Evolutionary conservation across 2,888 invertebrate genomes (phyloP), one percentile per base, ranked within the genome.

Genomic region (Agriopis aurantiaria): DNA sequence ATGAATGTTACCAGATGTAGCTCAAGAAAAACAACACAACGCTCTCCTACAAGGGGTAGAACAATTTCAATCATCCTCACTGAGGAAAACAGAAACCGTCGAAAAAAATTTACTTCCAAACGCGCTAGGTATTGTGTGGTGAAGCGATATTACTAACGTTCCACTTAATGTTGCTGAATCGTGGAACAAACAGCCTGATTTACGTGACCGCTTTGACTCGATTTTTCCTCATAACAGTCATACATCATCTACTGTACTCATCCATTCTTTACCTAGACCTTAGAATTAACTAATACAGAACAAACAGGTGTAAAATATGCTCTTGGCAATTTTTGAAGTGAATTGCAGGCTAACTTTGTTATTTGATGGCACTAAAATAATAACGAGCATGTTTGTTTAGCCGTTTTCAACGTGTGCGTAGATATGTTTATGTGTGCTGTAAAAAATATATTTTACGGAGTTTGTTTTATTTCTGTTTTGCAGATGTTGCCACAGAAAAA

Each of bases 401-500:
- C 70, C 68, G 68, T 72, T 78, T 68, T 81, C 67, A 53, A 68
- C 41, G 11, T 61, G 45, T 62, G 62, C 8, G 45, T 73, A 46
- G 12, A 33, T 23, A 23, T 23, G 17, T 23, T 23, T 23, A 23
- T 12, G 79, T 79, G 78, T 80, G 77, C 70, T 63, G 61, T 63
- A 69, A 55, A 62, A 53, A 62, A 58, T 12, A 46, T 12, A 65
- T 71, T 69, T 43, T 58, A 71, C 60, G 69, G 61, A 53, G 52
- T 12, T 51, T 11, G 60, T 45, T 11, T 14, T 3, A 68, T 51
- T 81, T 82, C 74, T 85, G 81, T 55, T 87, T 93, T 93, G 49
- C 93, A 98, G 98, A 98, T 96, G 96, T 98, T 80, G 97, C 97
- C 75, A 96, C 97, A 60, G 98, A 98, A 89, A 98, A 98, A 91